Evolutionary conservation across 1,140 invertebrate species (phyloP), one percentile per base, ranked within the genome.

Genomic region (Tribolium castaneum): DNA sequence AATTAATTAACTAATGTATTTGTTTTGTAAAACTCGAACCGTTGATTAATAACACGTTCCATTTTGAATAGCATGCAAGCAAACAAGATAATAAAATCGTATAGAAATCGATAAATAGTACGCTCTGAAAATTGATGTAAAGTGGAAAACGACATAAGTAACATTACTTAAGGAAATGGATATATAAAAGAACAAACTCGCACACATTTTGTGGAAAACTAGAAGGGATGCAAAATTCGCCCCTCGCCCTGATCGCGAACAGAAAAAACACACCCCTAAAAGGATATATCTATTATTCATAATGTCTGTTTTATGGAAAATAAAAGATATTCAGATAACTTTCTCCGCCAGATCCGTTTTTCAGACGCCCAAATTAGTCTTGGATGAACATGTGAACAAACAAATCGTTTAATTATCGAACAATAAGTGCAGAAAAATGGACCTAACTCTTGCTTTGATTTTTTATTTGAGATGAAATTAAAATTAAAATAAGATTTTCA

Each of bases 91-190:
- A 76, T 66, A 76, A 76, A 76, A 49, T 50, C 74, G 49, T 76
- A 66, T 16, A 12, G 49, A 66, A 75, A 62, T 76, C 74, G 19
- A 76, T 76, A 76, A 76, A 76, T 66, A 59, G 74, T 22, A 50
- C 45, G 39, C 74, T 75, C 39, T 12, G 35, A 34, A 75, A 78
- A 78, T 78, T 78, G 77, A 78, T 74, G 66, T 75, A 78, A 78
- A 74, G 72, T 75, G 72, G 54, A 75, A 78, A 78, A 78, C 50
- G 70, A 59, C 70, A 78, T 78, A 76, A 76, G 74, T 66, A 78
- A 78, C 77, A 74, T 74, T 78, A 72, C 66, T 78, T 78, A 74
- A 78, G 77, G 77, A 78, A 78, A 78, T 78, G 77, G 77, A 78
- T 78, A 76, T 45, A 75, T 62, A 76, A 49, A 51, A 66, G 73